phyloP scores from a whole-genome alignment of 2,113 vertebrate genomes.

The Lepus americanus region DNA sequence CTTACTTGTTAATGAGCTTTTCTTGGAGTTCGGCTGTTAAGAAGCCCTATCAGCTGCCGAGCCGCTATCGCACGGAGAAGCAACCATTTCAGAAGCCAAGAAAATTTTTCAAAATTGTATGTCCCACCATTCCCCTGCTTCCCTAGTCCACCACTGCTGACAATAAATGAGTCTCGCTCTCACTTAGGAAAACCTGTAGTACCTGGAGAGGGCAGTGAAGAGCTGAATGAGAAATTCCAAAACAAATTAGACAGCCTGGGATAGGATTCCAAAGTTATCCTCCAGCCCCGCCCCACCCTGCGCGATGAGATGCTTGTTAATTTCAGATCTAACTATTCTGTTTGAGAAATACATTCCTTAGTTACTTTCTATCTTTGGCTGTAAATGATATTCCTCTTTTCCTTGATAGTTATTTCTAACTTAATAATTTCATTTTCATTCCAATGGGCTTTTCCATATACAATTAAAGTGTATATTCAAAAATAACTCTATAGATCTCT shows the following conservation, averaged over 20 bases:
- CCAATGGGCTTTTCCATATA: background rate
- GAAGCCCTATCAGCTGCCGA: background rate
- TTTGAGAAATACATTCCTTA: background rate
- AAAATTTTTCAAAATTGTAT: constrained; percentile 29
- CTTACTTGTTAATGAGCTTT: background rate
- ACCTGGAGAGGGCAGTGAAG: constrained; percentile 64
- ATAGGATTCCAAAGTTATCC: background rate
- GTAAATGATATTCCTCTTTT: constrained; percentile 41
- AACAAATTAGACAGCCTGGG: background rate
- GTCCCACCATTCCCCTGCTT: background rate
- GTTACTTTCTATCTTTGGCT: constrained; percentile 20
- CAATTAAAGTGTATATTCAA: background rate
- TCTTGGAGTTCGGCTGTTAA: constrained; percentile 2
- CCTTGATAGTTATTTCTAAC: constrained; percentile 33
- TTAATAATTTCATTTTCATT: constrained; percentile 42
- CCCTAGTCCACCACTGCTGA: background rate
- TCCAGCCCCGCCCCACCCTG: background rate
- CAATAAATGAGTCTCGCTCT: background rate
- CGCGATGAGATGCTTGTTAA: background rate
- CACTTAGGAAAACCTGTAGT: background rate
- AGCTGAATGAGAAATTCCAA: constrained; percentile 41
- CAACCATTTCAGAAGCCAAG: constrained; percentile 39
- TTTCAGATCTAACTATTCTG: constrained; percentile 34
- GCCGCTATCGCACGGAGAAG: background rate
- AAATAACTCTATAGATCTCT: background rate